Percentiles rank a stretch among this genome's conserved stretches.
Conservation (phyloP, 1,140 invertebrate species). For the Aporrectodea caliginosa region DNA sequence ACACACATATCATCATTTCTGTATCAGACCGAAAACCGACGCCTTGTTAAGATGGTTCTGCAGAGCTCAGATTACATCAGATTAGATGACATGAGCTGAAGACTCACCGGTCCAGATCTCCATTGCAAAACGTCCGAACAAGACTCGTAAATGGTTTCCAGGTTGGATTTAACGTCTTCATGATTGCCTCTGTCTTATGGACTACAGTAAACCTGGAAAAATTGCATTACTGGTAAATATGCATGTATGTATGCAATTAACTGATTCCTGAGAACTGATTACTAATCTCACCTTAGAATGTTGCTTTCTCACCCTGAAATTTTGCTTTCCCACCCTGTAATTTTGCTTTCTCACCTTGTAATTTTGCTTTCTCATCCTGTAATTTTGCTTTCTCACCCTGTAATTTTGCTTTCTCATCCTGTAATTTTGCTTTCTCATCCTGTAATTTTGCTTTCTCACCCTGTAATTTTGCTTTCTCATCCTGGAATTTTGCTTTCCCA, state of each 20-base stretch:
- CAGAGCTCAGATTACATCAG: neutral
- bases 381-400: neutral
- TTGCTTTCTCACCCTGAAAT: neutral
- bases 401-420: neutral
- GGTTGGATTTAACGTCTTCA: no score
- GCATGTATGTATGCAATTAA: neutral
- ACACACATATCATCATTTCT: neutral
- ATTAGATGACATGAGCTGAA: no score
- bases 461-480: no score
- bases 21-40: neutral
- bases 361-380: neutral
- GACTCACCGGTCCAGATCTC: neutral
- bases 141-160: neutral
- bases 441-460: no score
- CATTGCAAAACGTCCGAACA: neutral
- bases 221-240: neutral
- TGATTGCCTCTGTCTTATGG: neutral
- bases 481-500: no score
- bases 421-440: no score
- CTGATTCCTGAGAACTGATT: neutral
- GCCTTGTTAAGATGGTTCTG: neutral
- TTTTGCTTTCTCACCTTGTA: neutral
- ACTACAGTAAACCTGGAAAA: neutral
- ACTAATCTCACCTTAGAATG: neutral
- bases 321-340: neutral